These are phyloP conservation scores for Hylomyscus alleni DNA, from an alignment of 2,797 vertebrate species.

Conservation along the genomic window DNA sequence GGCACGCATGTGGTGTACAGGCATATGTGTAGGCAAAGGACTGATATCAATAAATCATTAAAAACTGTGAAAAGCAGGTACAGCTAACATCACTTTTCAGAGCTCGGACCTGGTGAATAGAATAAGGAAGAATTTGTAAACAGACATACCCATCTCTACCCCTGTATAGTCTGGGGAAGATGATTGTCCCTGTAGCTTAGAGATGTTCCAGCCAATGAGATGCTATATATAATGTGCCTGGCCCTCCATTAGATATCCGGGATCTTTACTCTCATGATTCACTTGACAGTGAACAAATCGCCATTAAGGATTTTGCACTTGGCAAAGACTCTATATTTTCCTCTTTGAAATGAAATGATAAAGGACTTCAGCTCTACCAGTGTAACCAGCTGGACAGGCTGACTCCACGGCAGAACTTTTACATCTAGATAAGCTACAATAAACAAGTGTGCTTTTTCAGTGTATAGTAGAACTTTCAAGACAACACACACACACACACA, in stretches of 20 bases:
- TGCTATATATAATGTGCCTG: not conserved
- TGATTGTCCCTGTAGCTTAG: not conserved
- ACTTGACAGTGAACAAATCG: slow-evolving; percentile 29
- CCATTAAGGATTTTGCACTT: slow-evolving; percentile 11
- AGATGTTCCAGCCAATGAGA: slow-evolving; percentile 44
- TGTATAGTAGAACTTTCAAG: slow-evolving; percentile 21
- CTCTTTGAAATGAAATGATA: slow-evolving; percentile 60
- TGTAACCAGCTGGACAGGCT: not conserved
- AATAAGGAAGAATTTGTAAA: not conserved
- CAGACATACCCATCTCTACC: not conserved
- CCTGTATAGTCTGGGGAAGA: not conserved
- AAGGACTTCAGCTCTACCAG: slow-evolving; percentile 36
- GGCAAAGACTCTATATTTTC: slow-evolving; percentile 3
- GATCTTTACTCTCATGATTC: slow-evolving; percentile 1
- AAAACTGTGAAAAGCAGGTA: not conserved
- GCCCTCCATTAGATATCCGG: not conserved
- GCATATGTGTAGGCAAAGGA: not conserved
- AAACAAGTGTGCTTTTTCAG: slow-evolving; percentile 46
- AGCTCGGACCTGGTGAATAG: not conserved
- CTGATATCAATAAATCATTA: not conserved
- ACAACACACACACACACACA: not conserved
- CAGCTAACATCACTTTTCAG: slow-evolving; percentile 41
- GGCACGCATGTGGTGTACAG: not conserved
- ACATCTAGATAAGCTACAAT: slow-evolving; percentile 14
- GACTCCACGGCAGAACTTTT: not conserved